Percentiles rank a stretch among this genome's conserved stretches.
phyloP scores from a whole-genome alignment of 1,140 invertebrate genomes.

The Brachionus rubens region DNA sequence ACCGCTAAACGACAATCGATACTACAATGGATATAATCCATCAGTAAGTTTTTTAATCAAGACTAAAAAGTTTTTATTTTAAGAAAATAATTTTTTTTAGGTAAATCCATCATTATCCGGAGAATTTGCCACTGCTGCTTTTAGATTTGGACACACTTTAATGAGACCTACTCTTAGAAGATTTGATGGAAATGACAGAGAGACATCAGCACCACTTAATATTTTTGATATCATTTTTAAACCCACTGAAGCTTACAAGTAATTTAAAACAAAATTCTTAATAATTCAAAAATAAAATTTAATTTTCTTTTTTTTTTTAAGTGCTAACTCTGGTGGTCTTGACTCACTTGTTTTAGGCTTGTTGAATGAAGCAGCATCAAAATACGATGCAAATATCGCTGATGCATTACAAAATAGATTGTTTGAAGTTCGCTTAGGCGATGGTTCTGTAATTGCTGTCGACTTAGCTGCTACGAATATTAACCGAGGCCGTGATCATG shows the following conservation, averaged over 20 bases:
- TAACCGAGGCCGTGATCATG: slow-evolving; percentile 88
- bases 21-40: slow-evolving; percentile 26
- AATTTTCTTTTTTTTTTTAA: background rate
- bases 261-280: background rate
- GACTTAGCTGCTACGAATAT: slow-evolving; percentile 95
- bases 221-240: slow-evolving; percentile 34
- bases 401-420: slow-evolving; percentile 10
- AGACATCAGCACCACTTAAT: background rate
- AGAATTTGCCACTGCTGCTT: slow-evolving; percentile 67
- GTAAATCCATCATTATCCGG: slow-evolving; percentile 67
- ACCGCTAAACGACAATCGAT: background rate
- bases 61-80: background rate
- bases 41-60: background rate
- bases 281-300: background rate
- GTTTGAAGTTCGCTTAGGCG: slow-evolving; percentile 31
- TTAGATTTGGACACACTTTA: slow-evolving; percentile 68
- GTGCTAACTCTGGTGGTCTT: slow-evolving; percentile 14
- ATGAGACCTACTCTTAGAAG: slow-evolving; percentile 54
- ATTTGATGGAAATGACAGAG: slow-evolving; percentile 23
- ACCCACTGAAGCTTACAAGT: slow-evolving; percentile 41
- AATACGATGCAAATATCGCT: slow-evolving; percentile 36
- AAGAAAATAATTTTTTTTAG: background rate
- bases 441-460: slow-evolving; percentile 26
- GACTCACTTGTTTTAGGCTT: slow-evolving; percentile 20
- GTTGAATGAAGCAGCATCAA: slow-evolving; percentile 40